Evolutionary conservation across 2,888 invertebrate genomes (phyloP).

Genomic region (Cremastinae sp.): DNA sequence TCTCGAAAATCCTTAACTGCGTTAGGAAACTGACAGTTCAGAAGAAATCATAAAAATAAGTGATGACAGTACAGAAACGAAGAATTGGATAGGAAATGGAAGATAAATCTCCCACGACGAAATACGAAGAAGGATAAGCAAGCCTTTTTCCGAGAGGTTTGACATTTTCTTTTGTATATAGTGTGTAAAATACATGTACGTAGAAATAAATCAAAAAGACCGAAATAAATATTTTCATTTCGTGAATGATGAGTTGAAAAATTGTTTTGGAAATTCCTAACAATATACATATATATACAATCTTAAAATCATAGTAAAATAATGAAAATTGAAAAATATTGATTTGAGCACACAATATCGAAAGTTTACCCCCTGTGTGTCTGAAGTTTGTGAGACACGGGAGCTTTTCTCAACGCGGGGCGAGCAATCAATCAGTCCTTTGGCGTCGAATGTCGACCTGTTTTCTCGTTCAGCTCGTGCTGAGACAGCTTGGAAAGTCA

Average conservation of each 20-base stretch:
- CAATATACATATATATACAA: too few relatives aligned
- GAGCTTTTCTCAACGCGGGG: conserved; percentile 42
- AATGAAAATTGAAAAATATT: conserved; percentile 36
- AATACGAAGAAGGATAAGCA: background rate
- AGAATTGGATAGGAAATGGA: conserved; percentile 17
- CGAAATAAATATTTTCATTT: too few relatives aligned
- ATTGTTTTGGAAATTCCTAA: too few relatives aligned
- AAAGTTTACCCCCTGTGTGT: conserved; percentile 36
- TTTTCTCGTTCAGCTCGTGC: conserved; percentile 41
- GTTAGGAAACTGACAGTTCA: conserved; percentile 68
- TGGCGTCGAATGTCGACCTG: conserved; percentile 58
- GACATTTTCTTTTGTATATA: too few relatives aligned
- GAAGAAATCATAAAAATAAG: conserved; percentile 49
- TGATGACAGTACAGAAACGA: conserved; percentile 34
- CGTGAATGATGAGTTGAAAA: too few relatives aligned
- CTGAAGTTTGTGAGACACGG: conserved; percentile 21
- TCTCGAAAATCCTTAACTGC: conserved; percentile 65
- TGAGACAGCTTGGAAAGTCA: conserved; percentile 42
- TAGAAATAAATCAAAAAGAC: too few relatives aligned
- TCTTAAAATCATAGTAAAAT: conserved; percentile 1
- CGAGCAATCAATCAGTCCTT: conserved; percentile 62
- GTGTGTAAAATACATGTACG: too few relatives aligned
- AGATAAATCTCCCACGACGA: conserved; percentile 22
- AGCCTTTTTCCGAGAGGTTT: too few relatives aligned
- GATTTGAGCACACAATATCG: conserved; percentile 35